Evolutionary conservation across 53 echinoderm and acorn worm species (phyloP).

Genomic region (Patiria pectinifera): DNA sequence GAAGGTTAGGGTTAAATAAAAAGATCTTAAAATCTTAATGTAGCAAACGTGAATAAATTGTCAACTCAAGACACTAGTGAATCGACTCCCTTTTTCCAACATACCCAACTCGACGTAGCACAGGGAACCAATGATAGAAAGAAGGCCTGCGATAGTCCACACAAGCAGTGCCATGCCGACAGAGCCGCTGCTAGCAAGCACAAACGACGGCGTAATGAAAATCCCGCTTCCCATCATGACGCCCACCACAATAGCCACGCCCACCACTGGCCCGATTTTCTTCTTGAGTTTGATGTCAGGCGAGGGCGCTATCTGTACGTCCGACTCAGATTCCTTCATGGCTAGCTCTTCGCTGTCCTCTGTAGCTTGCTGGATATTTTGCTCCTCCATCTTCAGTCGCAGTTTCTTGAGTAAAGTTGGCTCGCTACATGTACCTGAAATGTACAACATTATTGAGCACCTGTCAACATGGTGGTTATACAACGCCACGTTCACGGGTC

Average conservation of each 20-base stretch:
- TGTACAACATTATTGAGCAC: no score
- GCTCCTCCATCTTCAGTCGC: not conserved
- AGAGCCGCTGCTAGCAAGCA: slow-evolving; percentile 47
- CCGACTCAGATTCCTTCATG: not conserved
- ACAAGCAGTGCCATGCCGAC: slow-evolving; percentile 57
- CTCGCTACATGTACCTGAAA: no score
- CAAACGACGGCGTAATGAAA: slow-evolving; percentile 57
- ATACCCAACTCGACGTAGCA: slow-evolving; percentile 58
- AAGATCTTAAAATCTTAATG: no score
- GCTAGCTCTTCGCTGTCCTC: not conserved
- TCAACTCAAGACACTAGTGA: no score
- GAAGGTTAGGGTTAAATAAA: no score
- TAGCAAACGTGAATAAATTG: no score
- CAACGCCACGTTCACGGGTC: no score
- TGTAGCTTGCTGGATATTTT: not conserved
- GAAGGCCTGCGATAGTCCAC: slow-evolving; percentile 47
- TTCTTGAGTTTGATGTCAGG: slow-evolving; percentile 55
- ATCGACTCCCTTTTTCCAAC: no score
- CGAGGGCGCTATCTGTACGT: not conserved
- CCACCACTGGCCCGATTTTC: slow-evolving; percentile 54
- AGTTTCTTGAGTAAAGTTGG: no score
- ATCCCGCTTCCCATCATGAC: slow-evolving; percentile 66
- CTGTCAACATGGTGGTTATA: no score
- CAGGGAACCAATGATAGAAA: slow-evolving; percentile 56
- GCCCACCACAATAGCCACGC: slow-evolving; percentile 61